Conservation (phyloP, 2,888 invertebrate genomes). For the Terebella lapidaria region DNA sequence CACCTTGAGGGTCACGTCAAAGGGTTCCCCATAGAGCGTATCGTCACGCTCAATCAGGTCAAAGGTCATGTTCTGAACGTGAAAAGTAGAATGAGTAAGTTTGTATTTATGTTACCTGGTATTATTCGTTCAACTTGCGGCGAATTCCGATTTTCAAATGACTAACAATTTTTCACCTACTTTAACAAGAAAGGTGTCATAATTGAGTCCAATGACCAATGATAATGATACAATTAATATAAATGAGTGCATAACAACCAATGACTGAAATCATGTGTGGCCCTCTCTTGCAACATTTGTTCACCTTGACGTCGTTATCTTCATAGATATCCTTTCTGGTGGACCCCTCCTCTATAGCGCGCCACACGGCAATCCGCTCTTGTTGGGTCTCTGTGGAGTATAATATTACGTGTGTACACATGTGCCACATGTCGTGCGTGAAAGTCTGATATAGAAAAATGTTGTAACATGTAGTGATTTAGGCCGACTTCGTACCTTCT, state of each 20-base stretch:
- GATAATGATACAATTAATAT: background rate
- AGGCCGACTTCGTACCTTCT: slow-evolving; percentile 15
- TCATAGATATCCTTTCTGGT: slow-evolving; percentile 14
- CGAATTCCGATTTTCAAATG: background rate
- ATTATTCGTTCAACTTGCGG: background rate
- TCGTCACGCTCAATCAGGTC: slow-evolving; percentile 17
- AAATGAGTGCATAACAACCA: background rate
- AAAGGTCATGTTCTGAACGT: slow-evolving; percentile 20
- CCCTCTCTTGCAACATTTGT: background rate
- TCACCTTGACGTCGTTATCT: background rate
- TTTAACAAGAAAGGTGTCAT: background rate
- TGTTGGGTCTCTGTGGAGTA: slow-evolving; percentile 14
- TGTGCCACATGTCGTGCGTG: too few species aligned
- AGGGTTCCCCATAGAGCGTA: slow-evolving; percentile 15
- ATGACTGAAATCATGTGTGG: background rate
- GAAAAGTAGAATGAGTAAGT: too few species aligned
- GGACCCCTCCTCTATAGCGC: slow-evolving; percentile 12
- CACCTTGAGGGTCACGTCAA: slow-evolving; percentile 17
- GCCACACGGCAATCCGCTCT: slow-evolving; percentile 24
- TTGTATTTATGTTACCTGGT: background rate
- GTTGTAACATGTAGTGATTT: too few species aligned
- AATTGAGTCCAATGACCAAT: too few species aligned
- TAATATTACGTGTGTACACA: too few species aligned
- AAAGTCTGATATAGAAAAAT: too few species aligned
- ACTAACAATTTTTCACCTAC: background rate